Percentiles rank a stretch among this genome's conserved stretches.
These are phyloP conservation scores for Neosalanx taihuensis DNA, from an alignment of 2,797 vertebrate species.

Conservation along the genomic window DNA sequence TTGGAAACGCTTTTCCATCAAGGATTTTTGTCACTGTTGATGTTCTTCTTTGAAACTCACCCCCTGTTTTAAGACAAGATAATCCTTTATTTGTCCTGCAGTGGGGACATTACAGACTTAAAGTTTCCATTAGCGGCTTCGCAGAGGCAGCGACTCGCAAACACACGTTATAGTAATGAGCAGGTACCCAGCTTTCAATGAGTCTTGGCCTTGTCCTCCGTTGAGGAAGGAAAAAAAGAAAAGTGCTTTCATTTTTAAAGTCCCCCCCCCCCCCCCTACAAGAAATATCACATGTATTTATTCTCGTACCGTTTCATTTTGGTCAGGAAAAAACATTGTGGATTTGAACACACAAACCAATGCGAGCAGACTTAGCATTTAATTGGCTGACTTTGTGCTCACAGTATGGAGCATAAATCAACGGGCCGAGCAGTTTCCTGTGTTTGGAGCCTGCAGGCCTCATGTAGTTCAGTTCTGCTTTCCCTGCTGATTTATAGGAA, in stretches of 20 bases:
- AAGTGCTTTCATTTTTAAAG: conserved; percentile 20
- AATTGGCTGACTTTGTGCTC: conserved; percentile 15
- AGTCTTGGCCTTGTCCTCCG: conserved; percentile 63
- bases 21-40: conserved; percentile 68
- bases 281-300: background rate
- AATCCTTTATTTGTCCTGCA: no score
- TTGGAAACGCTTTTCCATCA: conserved; percentile 10
- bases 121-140: conserved; percentile 59
- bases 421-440: conserved; percentile 44
- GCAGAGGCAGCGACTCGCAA: conserved; percentile 39
- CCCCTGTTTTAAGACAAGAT: conserved; percentile 59
- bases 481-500: conserved; percentile 52
- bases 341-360: conserved; percentile 43
- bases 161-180: conserved; percentile 45
- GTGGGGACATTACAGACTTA: no score
- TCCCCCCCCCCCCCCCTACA: background rate
- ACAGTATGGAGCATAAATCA: conserved; percentile 40
- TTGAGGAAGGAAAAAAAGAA: conserved; percentile 34
- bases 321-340: no score
- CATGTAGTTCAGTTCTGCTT: conserved; percentile 25
- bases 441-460: conserved; percentile 42
- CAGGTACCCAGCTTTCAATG: conserved; percentile 66
- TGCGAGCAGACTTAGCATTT: background rate
- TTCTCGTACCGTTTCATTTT: no score
- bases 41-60: conserved; percentile 62